phyloP scores from a whole-genome alignment of 2,113 vertebrate genomes.

The Malurus cyaneus region DNA sequence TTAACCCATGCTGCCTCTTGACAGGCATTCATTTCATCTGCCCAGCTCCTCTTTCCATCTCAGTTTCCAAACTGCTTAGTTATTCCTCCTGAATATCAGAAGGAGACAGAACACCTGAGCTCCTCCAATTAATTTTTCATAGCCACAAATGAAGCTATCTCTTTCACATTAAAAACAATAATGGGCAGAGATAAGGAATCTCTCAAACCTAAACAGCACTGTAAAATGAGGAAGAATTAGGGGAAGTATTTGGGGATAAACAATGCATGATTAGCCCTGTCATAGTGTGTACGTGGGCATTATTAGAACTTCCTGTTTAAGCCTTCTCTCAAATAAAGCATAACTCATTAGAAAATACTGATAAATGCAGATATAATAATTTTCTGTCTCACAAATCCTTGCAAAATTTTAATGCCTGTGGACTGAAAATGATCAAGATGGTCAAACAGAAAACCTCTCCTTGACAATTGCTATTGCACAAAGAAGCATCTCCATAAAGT shows the following conservation, averaged over 20 bases:
- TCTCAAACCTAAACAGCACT: not conserved
- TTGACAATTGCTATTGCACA: not conserved
- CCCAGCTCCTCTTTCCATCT: conserved; percentile 83
- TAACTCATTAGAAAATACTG: not conserved
- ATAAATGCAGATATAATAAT: not conserved
- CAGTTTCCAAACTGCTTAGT: conserved; percentile 83
- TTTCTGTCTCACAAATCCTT: not conserved
- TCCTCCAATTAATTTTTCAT: conserved; percentile 89
- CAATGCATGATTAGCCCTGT: not conserved
- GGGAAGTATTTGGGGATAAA: not conserved
- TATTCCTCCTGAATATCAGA: conserved; percentile 72
- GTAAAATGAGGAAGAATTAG: conserved; percentile 1
- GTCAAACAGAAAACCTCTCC: not conserved
- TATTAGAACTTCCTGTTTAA: not conserved
- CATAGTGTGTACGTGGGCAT: not conserved
- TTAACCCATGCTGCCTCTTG: conserved; percentile 68
- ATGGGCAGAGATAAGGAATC: conserved; percentile 64
- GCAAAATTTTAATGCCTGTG: not conserved
- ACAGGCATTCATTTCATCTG: conserved; percentile 73
- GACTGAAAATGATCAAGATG: not conserved
- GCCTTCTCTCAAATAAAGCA: not conserved
- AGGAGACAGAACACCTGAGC: conserved; percentile 78
- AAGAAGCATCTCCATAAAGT: not conserved
- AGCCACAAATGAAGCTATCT: conserved; percentile 70
- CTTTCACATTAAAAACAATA: conserved; percentile 65